Conservation (phyloP, 2,888 invertebrate species). For the Ptychoptera contaminata region DNA sequence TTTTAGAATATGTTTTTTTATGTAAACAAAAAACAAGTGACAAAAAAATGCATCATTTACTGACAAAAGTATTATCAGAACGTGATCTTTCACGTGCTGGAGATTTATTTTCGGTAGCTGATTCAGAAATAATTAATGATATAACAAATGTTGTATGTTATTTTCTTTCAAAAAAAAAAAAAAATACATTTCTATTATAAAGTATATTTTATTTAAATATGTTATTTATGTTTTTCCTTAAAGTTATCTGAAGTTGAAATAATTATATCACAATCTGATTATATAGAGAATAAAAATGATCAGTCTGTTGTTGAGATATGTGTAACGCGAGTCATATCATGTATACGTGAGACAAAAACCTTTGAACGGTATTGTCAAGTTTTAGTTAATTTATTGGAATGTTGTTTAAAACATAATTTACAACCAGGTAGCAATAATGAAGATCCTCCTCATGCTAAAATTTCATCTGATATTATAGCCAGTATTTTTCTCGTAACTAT, state of each 20-base stretch:
- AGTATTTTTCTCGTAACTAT: slow-evolving; percentile 75
- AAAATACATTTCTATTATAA: neutral
- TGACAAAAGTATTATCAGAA: slow-evolving; percentile 77
- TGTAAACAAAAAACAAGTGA: too few relatives aligned
- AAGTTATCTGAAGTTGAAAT: slow-evolving; percentile 59
- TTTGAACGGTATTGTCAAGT: slow-evolving; percentile 75
- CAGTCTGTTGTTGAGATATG: slow-evolving; percentile 93
- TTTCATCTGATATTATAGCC: slow-evolving; percentile 87
- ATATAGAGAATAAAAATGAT: slow-evolving; percentile 74
- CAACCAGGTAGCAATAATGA: slow-evolving; percentile 63
- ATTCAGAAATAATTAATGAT: slow-evolving; percentile 72
- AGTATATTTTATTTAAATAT: slow-evolving; percentile 3
- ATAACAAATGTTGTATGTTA: slow-evolving; percentile 63
- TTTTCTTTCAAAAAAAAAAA: neutral
- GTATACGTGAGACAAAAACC: slow-evolving; percentile 72
- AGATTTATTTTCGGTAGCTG: slow-evolving; percentile 76
- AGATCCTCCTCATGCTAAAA: slow-evolving; percentile 92
- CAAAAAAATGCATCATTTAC: slow-evolving; percentile 70
- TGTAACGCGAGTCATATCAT: slow-evolving; percentile 77
- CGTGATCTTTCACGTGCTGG: slow-evolving; percentile 83
- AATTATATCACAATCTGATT: slow-evolving; percentile 69
- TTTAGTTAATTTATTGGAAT: slow-evolving; percentile 69
- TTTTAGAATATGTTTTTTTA: too few relatives aligned
- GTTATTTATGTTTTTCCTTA: slow-evolving; percentile 16
- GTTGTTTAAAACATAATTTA: slow-evolving; percentile 76